Conservation (phyloP, 2,113 vertebrate genomes). For the Paralichthys olivaceus region DNA sequence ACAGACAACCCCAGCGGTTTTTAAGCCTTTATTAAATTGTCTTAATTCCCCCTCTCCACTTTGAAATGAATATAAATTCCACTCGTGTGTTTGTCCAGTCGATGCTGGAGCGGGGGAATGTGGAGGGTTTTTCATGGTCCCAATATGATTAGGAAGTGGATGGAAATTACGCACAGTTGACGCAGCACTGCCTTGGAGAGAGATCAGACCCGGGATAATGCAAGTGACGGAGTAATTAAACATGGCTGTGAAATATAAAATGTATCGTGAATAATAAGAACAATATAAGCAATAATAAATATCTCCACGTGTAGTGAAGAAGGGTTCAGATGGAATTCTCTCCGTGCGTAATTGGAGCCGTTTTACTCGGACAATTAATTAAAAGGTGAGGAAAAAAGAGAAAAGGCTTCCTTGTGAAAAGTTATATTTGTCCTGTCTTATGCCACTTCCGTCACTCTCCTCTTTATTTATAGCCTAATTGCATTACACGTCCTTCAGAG, state of each 20-base stretch:
- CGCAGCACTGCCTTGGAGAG: neutral
- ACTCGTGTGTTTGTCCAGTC: constrained; percentile 66
- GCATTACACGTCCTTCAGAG: constrained; percentile 18
- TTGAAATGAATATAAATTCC: constrained; percentile 62
- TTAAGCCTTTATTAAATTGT: constrained; percentile 75
- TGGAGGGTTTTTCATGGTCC: constrained; percentile 42
- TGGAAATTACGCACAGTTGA: constrained; percentile 28
- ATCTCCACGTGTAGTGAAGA: neutral
- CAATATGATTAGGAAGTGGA: constrained; percentile 51
- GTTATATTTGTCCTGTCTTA: constrained; percentile 37
- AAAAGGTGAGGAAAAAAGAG: constrained; percentile 30
- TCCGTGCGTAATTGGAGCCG: neutral
- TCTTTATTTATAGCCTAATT: constrained; percentile 56
- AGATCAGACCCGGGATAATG: constrained; percentile 23
- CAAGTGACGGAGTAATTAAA: constrained; percentile 6
- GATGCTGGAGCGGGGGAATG: constrained; percentile 19
- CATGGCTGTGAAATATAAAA: neutral
- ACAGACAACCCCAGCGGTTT: constrained; percentile 69
- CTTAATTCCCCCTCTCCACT: constrained; percentile 72
- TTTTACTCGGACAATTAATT: constrained; percentile 11
- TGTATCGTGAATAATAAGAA: neutral
- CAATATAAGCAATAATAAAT: neutral
- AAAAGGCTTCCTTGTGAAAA: constrained; percentile 14
- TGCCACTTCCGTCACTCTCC: constrained; percentile 31
- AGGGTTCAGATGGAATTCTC: neutral